Percentiles rank a stretch among this genome's conserved stretches.
These are phyloP conservation scores for Melanophora roralis DNA, from an alignment of 2,888 invertebrate genomes.

Conservation along the genomic window DNA sequence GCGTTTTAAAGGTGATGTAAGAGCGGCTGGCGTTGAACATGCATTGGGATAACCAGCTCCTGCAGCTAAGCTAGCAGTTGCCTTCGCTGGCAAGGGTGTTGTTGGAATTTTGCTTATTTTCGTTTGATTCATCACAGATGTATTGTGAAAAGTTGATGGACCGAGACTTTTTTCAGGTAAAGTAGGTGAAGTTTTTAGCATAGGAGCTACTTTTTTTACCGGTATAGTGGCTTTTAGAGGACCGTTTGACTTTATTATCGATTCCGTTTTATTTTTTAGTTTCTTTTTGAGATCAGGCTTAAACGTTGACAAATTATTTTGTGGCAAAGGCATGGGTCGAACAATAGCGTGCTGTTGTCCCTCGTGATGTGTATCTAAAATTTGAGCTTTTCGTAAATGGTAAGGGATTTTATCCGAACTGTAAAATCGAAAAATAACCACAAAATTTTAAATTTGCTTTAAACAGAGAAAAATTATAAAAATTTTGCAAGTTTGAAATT, in stretches of 20 bases:
- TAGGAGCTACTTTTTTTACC: constrained; percentile 67
- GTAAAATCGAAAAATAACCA: no score
- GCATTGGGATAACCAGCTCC: constrained; percentile 65
- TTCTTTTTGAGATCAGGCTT: constrained; percentile 64
- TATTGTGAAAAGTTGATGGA: constrained; percentile 44
- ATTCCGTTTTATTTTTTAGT: constrained; percentile 63
- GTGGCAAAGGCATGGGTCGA: constrained; percentile 55
- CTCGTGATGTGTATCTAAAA: constrained; percentile 64
- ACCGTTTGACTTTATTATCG: constrained; percentile 65
- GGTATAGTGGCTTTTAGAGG: constrained; percentile 69
- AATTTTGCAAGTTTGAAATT: no score
- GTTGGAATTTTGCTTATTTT: constrained; percentile 59
- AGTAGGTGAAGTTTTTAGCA: constrained; percentile 63
- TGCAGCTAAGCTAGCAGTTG: constrained; percentile 10
- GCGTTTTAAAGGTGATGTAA: constrained; percentile 61
- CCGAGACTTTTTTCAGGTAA: constrained; percentile 45
- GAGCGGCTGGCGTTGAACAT: constrained; percentile 66
- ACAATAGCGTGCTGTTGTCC: constrained; percentile 59
- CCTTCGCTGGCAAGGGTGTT: constrained; percentile 61
- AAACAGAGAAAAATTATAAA: no score
- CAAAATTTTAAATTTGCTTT: no score
- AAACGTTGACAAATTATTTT: constrained; percentile 62
- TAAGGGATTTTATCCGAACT: constrained; percentile 24
- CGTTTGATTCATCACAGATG: constrained; percentile 31
- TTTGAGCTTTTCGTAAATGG: constrained; percentile 22